phyloP scores from a whole-genome alignment of 2,888 invertebrate species.

The Leucophenga maculata region DNA sequence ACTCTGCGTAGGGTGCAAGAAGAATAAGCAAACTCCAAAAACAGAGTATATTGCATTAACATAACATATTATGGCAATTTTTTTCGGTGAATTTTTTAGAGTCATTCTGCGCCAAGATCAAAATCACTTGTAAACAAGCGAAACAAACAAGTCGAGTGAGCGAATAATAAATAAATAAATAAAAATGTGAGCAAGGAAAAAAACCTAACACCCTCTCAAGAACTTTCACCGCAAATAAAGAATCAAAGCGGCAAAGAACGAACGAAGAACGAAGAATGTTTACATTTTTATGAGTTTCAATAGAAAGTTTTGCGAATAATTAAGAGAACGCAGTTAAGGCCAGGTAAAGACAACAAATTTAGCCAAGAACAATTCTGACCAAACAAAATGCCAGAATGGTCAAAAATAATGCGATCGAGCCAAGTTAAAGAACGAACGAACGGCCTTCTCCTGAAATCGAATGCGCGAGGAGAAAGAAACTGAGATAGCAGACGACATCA shows the following conservation, averaged over 20 bases:
- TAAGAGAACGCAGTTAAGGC: constrained; percentile 35
- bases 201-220: constrained; percentile 30
- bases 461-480: constrained; percentile 28
- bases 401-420: constrained; percentile 1
- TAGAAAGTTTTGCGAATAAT: constrained; percentile 61
- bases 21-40: neutral
- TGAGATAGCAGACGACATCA: constrained; percentile 42
- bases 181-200: constrained; percentile 27
- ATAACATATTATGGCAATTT: neutral
- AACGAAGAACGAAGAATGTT: constrained; percentile 46
- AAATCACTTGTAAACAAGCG: neutral
- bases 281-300: constrained; percentile 45
- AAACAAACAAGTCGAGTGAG: neutral
- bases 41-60: neutral
- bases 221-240: constrained; percentile 50
- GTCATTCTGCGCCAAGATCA: neutral
- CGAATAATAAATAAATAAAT: constrained; percentile 22
- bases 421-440: neutral
- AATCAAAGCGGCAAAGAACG: too few species aligned
- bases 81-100: too few species aligned
- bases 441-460: constrained; percentile 16
- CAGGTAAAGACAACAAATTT: constrained; percentile 1
- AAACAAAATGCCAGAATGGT: constrained; percentile 8
- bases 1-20: too few species aligned
- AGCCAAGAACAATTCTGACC: neutral